Conservation (phyloP, 2,888 invertebrate species). For the Scaptomyza caliginosa region DNA sequence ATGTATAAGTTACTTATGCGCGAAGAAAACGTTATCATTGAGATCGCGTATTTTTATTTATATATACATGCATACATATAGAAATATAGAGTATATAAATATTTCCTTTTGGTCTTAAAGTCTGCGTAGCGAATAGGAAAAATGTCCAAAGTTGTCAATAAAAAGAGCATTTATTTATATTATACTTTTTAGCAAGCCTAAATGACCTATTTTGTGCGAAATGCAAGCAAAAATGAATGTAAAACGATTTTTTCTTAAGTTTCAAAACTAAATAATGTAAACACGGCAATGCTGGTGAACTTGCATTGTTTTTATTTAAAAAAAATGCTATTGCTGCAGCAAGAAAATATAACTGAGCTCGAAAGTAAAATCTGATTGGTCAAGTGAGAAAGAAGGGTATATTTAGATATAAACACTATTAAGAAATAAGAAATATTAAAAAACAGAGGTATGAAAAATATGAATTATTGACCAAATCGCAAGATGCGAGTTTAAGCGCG, state of each 20-base stretch:
- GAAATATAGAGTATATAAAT: slow-evolving; percentile 22
- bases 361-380: slow-evolving; percentile 36
- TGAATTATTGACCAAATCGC: slow-evolving; percentile 34
- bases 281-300: slow-evolving; percentile 44
- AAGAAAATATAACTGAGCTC: slow-evolving; percentile 16
- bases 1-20: slow-evolving; percentile 37
- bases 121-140: slow-evolving; percentile 50
- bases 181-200: slow-evolving; percentile 17
- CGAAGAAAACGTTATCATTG: slow-evolving; percentile 51
- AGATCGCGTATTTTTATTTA: slow-evolving; percentile 24
- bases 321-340: slow-evolving; percentile 69
- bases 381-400: slow-evolving; percentile 43
- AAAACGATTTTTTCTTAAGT: slow-evolving; percentile 72
- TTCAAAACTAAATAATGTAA: slow-evolving; percentile 43
- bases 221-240: slow-evolving; percentile 39
- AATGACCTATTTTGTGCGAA: slow-evolving; percentile 28
- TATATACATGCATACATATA: slow-evolving; percentile 41
- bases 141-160: slow-evolving; percentile 77
- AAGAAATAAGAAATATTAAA: slow-evolving; percentile 39
- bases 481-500: slow-evolving; percentile 62
- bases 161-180: slow-evolving; percentile 50
- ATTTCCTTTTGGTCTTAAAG: slow-evolving; percentile 42
- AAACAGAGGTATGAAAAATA: slow-evolving; percentile 19
- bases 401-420: slow-evolving; percentile 36
- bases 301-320: slow-evolving; percentile 51